A percentile compares a stretch with the other conserved stretches of the same genome.
Conservation (phyloP, 2,113 vertebrate genomes). For the Choloepus hoffmanni region DNA sequence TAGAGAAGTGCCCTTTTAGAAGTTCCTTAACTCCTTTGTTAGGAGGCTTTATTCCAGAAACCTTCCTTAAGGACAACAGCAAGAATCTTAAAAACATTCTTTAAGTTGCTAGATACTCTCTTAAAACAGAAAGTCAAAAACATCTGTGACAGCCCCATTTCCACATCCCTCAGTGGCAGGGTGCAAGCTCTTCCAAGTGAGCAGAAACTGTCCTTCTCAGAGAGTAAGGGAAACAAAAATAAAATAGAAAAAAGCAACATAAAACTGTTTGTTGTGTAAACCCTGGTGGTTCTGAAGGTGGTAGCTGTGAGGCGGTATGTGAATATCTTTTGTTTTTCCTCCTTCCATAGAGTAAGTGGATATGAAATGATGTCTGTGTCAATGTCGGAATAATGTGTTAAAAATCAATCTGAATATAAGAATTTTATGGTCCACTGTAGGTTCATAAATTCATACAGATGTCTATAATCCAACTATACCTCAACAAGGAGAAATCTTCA, state of each 20-base stretch:
- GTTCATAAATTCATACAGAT: neutral
- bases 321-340: neutral
- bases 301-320: neutral
- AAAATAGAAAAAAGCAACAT: neutral
- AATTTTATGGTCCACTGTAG: neutral
- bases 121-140: neutral
- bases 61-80: neutral
- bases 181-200: neutral
- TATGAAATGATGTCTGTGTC: neutral
- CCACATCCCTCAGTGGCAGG: neutral
- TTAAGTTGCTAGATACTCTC: neutral
- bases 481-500: neutral
- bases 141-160: neutral
- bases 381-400: neutral
- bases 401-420: neutral
- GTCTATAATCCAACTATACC: neutral
- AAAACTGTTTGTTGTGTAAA: neutral
- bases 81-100: neutral
- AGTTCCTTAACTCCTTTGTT: neutral
- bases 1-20: neutral
- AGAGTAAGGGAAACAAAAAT: neutral
- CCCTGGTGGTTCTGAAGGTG: neutral
- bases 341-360: neutral
- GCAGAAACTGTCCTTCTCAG: neutral
- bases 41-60: neutral